Evolutionary conservation across 2,113 vertebrate genomes (phyloP).

Genomic region (Microtus montanus): DNA sequence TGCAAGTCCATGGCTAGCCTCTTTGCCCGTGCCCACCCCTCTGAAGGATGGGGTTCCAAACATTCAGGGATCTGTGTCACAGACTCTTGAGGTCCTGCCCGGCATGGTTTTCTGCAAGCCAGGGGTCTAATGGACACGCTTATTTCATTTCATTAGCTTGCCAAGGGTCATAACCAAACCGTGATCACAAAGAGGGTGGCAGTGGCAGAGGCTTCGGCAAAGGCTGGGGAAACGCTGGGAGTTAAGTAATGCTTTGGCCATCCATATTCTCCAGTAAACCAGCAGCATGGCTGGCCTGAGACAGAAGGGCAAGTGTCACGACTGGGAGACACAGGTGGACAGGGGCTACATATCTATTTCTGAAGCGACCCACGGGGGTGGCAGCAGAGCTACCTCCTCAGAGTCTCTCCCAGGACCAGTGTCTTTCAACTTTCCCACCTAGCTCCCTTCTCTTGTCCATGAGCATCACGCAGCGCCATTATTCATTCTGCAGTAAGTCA

Average conservation of each 20-base stretch:
- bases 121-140: not conserved
- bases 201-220: not conserved
- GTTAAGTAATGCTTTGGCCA: slow-evolving; percentile 28
- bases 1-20: too few relatives aligned
- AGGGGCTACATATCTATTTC: not conserved
- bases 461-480: not conserved
- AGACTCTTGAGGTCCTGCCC: not conserved
- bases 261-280: not conserved
- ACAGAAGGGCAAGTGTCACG: not conserved
- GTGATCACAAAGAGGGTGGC: slow-evolving; percentile 34
- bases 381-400: not conserved
- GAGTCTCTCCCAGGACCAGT: not conserved
- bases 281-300: not conserved
- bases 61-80: not conserved
- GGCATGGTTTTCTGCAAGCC: slow-evolving; percentile 29
- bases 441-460: not conserved
- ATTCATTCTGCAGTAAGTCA: not conserved
- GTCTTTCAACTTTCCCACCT: not conserved
- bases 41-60: not conserved
- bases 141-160: slow-evolving; percentile 61
- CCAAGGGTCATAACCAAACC: slow-evolving; percentile 49
- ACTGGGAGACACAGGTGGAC: not conserved
- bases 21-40: not conserved
- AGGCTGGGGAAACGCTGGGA: not conserved
- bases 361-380: not conserved